Conservation (phyloP, 2,113 vertebrate genomes). For the Saiga tatarica region DNA sequence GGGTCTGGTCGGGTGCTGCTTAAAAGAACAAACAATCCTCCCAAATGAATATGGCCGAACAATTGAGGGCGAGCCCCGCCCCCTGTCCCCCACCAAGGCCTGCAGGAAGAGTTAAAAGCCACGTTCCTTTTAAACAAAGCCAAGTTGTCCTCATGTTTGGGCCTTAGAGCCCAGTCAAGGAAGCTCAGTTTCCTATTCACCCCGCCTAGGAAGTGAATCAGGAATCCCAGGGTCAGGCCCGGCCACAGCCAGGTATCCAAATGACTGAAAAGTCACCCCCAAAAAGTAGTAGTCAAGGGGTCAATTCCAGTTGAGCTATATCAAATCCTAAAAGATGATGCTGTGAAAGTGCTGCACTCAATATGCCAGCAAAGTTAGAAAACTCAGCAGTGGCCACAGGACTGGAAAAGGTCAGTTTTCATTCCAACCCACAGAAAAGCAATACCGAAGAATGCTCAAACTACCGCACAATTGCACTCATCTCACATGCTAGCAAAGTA, state of each 20-base stretch:
- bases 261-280: neutral
- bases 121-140: constrained; percentile 50
- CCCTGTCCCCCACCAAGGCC: neutral
- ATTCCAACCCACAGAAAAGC: neutral
- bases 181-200: neutral
- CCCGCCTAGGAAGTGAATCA: constrained; percentile 40
- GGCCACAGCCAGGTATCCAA: constrained; percentile 13
- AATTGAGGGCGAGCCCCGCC: neutral
- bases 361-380: neutral
- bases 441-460: neutral
- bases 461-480: neutral
- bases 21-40: constrained; percentile 2
- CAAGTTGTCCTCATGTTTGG: neutral
- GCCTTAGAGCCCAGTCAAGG: neutral
- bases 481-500: neutral
- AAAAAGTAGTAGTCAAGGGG: neutral
- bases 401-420: neutral
- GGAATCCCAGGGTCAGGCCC: neutral
- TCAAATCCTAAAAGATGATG: neutral
- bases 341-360: neutral
- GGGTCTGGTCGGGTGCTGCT: neutral
- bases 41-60: neutral
- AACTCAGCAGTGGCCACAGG: neutral
- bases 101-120: constrained; percentile 28
- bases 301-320: neutral